Evolutionary conservation across 1,140 invertebrate genomes (phyloP), one percentile per base, ranked within the genome.

Genomic region (Atta texana): DNA sequence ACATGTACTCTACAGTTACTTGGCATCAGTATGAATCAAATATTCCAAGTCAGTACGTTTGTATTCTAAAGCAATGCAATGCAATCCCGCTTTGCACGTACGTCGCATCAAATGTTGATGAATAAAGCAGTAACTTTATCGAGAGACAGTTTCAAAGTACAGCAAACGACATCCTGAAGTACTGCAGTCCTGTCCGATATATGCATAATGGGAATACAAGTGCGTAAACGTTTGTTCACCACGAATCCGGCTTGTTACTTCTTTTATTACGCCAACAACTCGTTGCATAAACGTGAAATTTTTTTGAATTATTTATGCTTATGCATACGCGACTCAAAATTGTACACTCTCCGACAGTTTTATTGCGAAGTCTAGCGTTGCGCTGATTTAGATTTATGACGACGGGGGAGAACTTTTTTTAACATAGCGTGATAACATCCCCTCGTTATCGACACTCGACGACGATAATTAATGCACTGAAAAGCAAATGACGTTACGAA

Each of bases 401-500:
- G 80, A 61, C 80, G 68, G 68, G 0, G n/a, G 12, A 51, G 49
- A 14, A 16, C 12, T 31, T 34, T 74, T 74, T 74, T 31, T 44
- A 49, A 5, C 21, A 55, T 44, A 5, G 39, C 69, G 12, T n/a
- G 12, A 61, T 49, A 75, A 84, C 44, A 51, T n/a, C 44, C 4
- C 18, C 80, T 84, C 39, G 80, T 84, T 84, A 75, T 84, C 80
- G 77, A 69, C 77, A 28, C 63, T 84, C 69, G 80, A 49, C 55
- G 39, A 63, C 69, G 80, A 61, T 84, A 84, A 84, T 84, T 84
- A 75, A 84, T 84, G 55, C 69, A 12, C 55, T 51, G 69, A 59
- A 49, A 75, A 84, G 69, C 69, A 34, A 84, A 84, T 84, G 80
- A 84, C 80, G 49, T 80, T 80, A 80, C 76, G 61, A 78, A 66